These are phyloP conservation scores for Sinhomidia bicolor DNA, from an alignment of 2,888 invertebrate genomes.

Conservation along the genomic window DNA sequence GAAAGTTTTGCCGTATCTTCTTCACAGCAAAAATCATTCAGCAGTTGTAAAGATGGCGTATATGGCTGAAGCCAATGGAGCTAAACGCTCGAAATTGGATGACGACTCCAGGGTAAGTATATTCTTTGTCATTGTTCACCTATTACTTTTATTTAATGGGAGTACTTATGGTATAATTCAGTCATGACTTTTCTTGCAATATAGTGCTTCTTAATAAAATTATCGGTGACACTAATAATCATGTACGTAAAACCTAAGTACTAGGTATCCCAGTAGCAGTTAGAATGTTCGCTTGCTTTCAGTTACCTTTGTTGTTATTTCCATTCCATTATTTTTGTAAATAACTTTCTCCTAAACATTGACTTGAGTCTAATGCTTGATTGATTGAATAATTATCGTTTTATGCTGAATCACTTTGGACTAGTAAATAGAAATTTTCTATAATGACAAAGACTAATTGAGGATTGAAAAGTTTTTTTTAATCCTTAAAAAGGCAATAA, in stretches of 20 bases:
- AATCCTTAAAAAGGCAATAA: background rate
- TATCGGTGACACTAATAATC: too few relatives aligned
- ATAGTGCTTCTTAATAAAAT: background rate
- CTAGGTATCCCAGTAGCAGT: too few relatives aligned
- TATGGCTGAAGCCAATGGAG: constrained; percentile 77
- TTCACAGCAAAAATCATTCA: background rate
- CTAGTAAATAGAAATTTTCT: background rate
- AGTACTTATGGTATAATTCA: background rate
- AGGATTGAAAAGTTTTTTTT: too few relatives aligned
- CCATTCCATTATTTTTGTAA: too few relatives aligned
- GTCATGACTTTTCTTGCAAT: background rate
- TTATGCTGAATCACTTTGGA: background rate
- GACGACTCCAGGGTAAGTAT: constrained; percentile 76
- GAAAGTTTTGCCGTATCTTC: constrained; percentile 34
- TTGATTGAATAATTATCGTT: constrained; percentile 1
- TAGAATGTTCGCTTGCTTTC: too few relatives aligned
- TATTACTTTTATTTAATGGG: background rate
- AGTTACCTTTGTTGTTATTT: too few relatives aligned
- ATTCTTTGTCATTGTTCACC: background rate
- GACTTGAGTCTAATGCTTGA: background rate
- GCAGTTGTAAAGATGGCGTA: constrained; percentile 69
- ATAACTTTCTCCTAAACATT: background rate
- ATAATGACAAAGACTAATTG: background rate
- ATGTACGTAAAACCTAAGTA: too few relatives aligned
- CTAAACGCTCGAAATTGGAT: constrained; percentile 77